Evolutionary conservation across 2,113 vertebrate species (phyloP).

Genomic region (Todiramphus saurophagus): DNA sequence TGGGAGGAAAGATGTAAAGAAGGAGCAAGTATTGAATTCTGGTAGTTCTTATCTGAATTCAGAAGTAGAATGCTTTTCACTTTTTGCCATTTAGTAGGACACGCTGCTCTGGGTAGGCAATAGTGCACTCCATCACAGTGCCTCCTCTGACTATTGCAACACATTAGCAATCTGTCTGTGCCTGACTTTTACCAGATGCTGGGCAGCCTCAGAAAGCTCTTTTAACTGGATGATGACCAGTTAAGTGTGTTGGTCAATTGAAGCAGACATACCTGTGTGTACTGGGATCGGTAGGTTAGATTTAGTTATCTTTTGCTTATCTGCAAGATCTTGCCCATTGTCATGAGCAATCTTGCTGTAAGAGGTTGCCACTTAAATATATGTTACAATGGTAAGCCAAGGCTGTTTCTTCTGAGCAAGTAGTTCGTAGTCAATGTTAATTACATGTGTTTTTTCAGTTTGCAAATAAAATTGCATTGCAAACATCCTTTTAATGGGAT

Average conservation of each 20-base stretch:
- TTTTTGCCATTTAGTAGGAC: not conserved
- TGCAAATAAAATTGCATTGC: not conserved
- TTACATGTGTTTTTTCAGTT: not conserved
- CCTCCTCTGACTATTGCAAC: not conserved
- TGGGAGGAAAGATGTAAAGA: not conserved
- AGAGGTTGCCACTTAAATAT: not conserved
- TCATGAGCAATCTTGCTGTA: not conserved
- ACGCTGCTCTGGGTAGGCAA: not conserved
- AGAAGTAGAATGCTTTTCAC: not conserved
- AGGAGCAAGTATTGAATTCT: not conserved
- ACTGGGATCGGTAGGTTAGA: not conserved
- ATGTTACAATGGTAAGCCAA: not conserved
- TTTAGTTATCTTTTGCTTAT: not conserved
- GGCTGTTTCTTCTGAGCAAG: not conserved
- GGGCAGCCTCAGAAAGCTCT: not conserved
- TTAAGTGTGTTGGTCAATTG: not conserved
- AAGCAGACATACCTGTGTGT: not conserved
- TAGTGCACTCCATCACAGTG: not conserved
- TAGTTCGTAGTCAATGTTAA: not conserved
- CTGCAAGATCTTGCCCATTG: not conserved
- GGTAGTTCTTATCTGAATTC: not conserved
- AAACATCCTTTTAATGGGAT: not conserved
- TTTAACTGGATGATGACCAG: not conserved
- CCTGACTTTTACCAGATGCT: not conserved
- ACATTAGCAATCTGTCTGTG: not conserved